Evolutionary conservation across 2,888 invertebrate species (phyloP).

Genomic region (Syrista parreyssii): DNA sequence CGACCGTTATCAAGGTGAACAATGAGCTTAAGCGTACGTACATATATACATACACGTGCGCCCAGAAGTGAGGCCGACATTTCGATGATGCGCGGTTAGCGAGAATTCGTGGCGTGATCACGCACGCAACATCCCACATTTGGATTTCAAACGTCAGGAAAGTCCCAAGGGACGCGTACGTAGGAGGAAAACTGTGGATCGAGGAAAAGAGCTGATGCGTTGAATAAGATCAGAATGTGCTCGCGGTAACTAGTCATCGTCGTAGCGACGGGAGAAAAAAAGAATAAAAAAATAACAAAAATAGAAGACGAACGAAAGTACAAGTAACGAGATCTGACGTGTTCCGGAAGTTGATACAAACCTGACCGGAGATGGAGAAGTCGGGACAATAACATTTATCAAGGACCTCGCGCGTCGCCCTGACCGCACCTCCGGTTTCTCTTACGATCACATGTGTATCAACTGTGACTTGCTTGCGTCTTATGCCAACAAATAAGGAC

Average conservation of each 20-base stretch:
- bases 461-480: not conserved
- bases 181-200: not conserved
- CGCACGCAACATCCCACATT: not conserved
- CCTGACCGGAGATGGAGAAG: slow-evolving; percentile 47
- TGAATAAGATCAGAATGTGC: not conserved
- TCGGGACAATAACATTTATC: slow-evolving; percentile 56
- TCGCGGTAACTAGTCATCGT: not conserved
- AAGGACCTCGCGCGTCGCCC: slow-evolving; percentile 38
- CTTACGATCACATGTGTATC: not conserved
- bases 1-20: not conserved
- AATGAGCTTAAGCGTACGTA: not conserved
- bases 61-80: not conserved
- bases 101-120: not conserved
- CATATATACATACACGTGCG: not conserved
- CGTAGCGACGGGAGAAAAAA: not conserved
- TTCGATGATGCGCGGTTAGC: not conserved
- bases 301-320: not conserved
- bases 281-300: not conserved
- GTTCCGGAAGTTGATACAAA: slow-evolving; percentile 46
- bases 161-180: not conserved
- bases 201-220: not conserved
- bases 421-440: slow-evolving; percentile 35
- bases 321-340: slow-evolving; percentile 29
- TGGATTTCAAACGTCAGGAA: not conserved
- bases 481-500: not conserved